A percentile compares a stretch with the other conserved stretches of the same genome.
Conservation (phyloP, 2,888 invertebrate species). For the Panzeria rudis region DNA sequence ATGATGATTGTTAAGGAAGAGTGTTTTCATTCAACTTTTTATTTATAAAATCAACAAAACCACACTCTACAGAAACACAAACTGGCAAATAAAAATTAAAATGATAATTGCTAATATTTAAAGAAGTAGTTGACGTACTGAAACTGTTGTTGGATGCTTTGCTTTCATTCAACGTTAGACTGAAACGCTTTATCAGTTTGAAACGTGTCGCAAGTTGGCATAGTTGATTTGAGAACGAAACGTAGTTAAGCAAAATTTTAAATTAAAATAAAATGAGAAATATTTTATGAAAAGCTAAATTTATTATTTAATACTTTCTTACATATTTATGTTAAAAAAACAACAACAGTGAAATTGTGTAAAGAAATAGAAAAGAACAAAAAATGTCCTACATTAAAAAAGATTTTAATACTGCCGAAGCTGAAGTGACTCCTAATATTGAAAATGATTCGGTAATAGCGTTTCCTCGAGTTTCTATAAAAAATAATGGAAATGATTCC, state of each 20-base stretch:
- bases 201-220: slow-evolving; percentile 29
- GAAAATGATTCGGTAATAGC: not conserved
- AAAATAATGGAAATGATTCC: slow-evolving; percentile 36
- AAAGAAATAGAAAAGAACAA: not conserved
- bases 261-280: slow-evolving; percentile 9
- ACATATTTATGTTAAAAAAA: not conserved
- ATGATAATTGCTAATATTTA: not conserved
- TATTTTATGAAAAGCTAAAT: not conserved
- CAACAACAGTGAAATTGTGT: not conserved
- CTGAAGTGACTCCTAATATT: slow-evolving; percentile 13
- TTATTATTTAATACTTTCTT: not conserved
- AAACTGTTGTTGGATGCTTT: slow-evolving; percentile 53
- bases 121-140: slow-evolving; percentile 32
- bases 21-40: slow-evolving; percentile 16
- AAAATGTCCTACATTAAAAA: slow-evolving; percentile 51
- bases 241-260: slow-evolving; percentile 1
- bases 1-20: not conserved
- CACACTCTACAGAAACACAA: not conserved
- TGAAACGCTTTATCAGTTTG: slow-evolving; percentile 56
- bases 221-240: slow-evolving; percentile 32
- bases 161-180: slow-evolving; percentile 41
- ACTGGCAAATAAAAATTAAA: not conserved
- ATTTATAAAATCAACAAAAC: not conserved
- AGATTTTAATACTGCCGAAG: slow-evolving; percentile 44
- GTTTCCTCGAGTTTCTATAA: slow-evolving; percentile 6